Base-by-base conservation (phyloP, 2,888 invertebrate genomes). In the Nezara viridula region DNA sequence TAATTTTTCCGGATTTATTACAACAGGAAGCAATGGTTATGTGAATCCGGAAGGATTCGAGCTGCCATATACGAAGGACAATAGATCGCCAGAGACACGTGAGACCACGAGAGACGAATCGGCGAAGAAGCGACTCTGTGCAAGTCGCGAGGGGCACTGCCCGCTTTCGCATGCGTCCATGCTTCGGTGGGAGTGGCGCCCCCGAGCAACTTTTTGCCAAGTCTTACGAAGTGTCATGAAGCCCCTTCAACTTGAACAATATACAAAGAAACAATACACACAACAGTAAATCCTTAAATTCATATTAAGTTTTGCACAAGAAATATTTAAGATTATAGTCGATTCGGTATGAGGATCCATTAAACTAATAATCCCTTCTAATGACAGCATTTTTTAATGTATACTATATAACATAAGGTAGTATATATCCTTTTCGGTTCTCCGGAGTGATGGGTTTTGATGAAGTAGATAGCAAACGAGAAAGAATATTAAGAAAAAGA, bases 111-210 rank as follows among this genome's bases (percentile, higher is more conserved):
- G n/a, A 47, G 44, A n/a, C 19, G 12, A 16, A n/a, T 4, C 12
- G 7, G 44, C 81, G 81, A 44, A 47, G 81, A 81, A 81, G 44
- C n/a, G 40, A n/a, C 81, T 81, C 81, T 12, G n/a, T 12, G 44
- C n/a, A 81, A 44, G 81, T 81, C 81, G 81, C 81, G 14, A 14
- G 81, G 81, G 81, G 44, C 24, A 81, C 81, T 81, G 81, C n/a
- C 81, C 44, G 81, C 81, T 81, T 81, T 81, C 81, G 81, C 81
- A 81, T 81, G 81, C 81, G 81, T 81, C 81, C 21, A 14, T n/a
- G n/a, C 44, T 14, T 16, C 14, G n/a, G n/a, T 81, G 81, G 81
- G 81, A 47, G 81, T 47, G 81, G 81, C 81, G 44, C 81, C 12
- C 77, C 37, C 16, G 6, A 19, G 7, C 37, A 5, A 73, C 32